Conservation (phyloP, 2,797 vertebrate genomes). For the Leptatherina wallacei region DNA sequence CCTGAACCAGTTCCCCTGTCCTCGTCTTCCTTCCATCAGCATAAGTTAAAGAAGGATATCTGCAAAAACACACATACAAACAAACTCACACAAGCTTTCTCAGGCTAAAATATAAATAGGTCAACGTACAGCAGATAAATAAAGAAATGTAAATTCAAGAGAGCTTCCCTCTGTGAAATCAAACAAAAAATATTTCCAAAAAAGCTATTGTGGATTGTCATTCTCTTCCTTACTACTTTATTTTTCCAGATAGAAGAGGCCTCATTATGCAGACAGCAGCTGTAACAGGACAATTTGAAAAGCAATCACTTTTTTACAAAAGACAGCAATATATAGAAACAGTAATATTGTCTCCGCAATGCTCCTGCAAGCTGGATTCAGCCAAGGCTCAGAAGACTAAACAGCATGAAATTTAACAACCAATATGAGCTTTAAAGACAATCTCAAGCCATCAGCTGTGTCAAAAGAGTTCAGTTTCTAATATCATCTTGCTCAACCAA, state of each 20-base stretch:
- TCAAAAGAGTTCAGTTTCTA: conserved; percentile 12
- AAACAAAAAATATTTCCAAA: conserved; percentile 56
- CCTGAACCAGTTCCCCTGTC: conserved; percentile 65
- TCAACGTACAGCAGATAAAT: conserved; percentile 37
- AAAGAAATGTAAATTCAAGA: conserved; percentile 47
- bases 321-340: conserved; percentile 53
- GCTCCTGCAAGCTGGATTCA: conserved; percentile 21
- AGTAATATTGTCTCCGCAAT: conserved; percentile 38
- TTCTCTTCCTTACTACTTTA: conserved; percentile 38
- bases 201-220: conserved; percentile 25
- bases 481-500: conserved; percentile 16
- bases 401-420: conserved; percentile 40
- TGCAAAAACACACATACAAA: conserved; percentile 14
- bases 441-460: conserved; percentile 16
- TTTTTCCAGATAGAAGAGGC: conserved; percentile 48
- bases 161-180: conserved; percentile 44
- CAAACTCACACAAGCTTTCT: conserved; percentile 14
- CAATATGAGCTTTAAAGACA: conserved; percentile 39
- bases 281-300: conserved; percentile 66
- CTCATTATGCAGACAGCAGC: conserved; percentile 66
- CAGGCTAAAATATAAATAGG: conserved; percentile 52
- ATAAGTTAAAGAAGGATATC: conserved; percentile 48
- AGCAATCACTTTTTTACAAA: conserved; percentile 65
- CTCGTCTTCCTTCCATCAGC: conserved; percentile 54
- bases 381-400: conserved; percentile 14